Percentiles rank a stretch among this genome's conserved stretches.
phyloP scores from a whole-genome alignment of 2,797 vertebrate species.

The Valencia hispanica region DNA sequence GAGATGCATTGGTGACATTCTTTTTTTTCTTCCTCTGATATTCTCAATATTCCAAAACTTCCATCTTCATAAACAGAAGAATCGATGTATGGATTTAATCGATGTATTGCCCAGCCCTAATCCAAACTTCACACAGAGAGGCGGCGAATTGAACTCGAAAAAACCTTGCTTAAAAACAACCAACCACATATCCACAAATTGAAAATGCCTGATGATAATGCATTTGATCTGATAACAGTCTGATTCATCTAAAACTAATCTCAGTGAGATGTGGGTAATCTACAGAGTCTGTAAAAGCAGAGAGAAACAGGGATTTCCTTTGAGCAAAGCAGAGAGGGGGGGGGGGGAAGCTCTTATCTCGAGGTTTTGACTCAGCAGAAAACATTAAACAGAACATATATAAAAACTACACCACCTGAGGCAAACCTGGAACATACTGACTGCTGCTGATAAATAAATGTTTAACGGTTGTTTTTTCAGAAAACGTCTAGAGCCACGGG shows the following conservation, averaged over 20 bases:
- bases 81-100: too few species aligned
- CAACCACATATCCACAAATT: background rate
- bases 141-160: background rate
- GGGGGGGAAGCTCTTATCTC: too few species aligned
- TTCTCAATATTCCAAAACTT: too few species aligned
- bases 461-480: background rate
- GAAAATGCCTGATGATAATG: background rate
- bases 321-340: background rate
- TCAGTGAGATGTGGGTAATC: background rate
- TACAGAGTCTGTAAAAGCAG: background rate
- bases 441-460: slow-evolving; percentile 6
- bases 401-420: background rate
- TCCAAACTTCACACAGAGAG: background rate
- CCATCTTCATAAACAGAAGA: too few species aligned
- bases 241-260: background rate
- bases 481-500: background rate
- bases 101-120: too few species aligned
- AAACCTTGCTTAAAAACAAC: background rate
- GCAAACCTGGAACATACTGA: background rate
- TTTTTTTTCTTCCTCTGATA: too few species aligned
- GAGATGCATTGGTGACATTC: too few species aligned
- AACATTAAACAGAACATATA: background rate
- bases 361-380: background rate
- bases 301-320: background rate
- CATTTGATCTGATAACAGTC: background rate